phyloP scores from a whole-genome alignment of 2,888 invertebrate genomes.

The Drosophila kuntzei region DNA sequence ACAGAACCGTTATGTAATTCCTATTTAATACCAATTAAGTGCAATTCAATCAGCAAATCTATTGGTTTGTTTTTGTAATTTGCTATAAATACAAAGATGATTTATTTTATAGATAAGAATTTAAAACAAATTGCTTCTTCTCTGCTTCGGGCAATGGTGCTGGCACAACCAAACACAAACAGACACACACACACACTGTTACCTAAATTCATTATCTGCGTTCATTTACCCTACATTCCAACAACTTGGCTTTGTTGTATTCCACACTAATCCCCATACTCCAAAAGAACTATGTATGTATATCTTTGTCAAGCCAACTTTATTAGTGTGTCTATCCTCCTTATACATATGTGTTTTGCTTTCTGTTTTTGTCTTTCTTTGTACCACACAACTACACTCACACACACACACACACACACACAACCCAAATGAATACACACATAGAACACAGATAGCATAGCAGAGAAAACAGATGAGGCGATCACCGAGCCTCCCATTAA shows the following conservation, averaged over 20 bases:
- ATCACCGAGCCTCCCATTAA: constrained; percentile 79
- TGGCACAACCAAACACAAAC: constrained; percentile 33
- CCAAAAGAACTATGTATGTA: constrained; percentile 20
- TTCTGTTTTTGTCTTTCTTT: constrained; percentile 67
- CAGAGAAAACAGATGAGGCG: constrained; percentile 41
- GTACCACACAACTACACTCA: too few species aligned
- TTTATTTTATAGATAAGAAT: constrained; percentile 30
- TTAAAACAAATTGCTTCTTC: constrained; percentile 13
- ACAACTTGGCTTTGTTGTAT: constrained; percentile 39
- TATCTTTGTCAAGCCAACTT: constrained; percentile 20
- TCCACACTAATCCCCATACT: constrained; percentile 39
- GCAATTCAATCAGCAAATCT: constrained; percentile 20
- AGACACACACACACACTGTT: constrained; percentile 6
- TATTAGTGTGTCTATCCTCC: constrained; percentile 61
- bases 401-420: constrained; percentile 35
- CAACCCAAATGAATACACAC: constrained; percentile 26
- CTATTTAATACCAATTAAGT: constrained; percentile 11
- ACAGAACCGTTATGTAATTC: neutral
- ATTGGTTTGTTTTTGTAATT: constrained; percentile 10
- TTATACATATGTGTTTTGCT: constrained; percentile 70
- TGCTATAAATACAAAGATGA: constrained; percentile 10
- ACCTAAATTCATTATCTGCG: constrained; percentile 18
- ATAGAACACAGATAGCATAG: constrained; percentile 23
- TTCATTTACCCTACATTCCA: constrained; percentile 19
- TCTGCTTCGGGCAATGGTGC: constrained; percentile 29